Percentiles rank a stretch among this genome's conserved stretches.
These are phyloP conservation scores for Tipula helvola DNA, from an alignment of 2,888 invertebrate genomes.

Conservation along the genomic window DNA sequence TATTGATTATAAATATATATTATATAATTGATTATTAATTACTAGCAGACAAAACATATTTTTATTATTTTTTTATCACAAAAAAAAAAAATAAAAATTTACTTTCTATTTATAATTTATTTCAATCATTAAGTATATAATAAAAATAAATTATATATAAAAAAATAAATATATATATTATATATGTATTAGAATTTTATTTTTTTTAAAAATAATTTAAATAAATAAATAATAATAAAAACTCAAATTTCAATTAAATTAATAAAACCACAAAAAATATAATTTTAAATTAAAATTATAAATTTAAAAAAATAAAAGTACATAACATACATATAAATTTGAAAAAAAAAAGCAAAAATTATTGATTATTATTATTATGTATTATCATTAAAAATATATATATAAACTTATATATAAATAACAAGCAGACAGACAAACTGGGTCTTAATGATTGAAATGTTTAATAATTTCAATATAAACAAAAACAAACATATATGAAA, in stretches of 20 bases:
- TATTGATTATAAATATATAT: background rate
- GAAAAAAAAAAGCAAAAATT: background rate
- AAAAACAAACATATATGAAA: background rate
- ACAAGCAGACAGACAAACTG: background rate
- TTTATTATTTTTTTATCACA: background rate
- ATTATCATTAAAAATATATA: background rate
- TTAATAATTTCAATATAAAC: conserved; percentile 4
- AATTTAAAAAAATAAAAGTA: background rate
- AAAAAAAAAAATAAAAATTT: background rate
- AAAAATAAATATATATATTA: background rate
- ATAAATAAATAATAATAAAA: background rate
- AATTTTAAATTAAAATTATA: conserved; percentile 4
- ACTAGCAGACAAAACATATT: background rate
- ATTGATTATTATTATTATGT: background rate
- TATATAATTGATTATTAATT: background rate
- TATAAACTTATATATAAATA: background rate
- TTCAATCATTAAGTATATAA: conserved; percentile 4
- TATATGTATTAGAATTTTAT: background rate
- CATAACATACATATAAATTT: background rate
- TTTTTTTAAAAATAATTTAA: background rate
- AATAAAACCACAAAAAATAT: background rate
- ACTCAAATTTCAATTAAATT: background rate
- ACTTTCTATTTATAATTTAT: background rate
- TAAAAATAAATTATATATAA: background rate
- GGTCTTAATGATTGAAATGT: background rate